Evolutionary conservation across 2,888 invertebrate genomes (phyloP), one percentile per base, ranked within the genome.

Genomic region (Pristionchus fissidentatus): DNA sequence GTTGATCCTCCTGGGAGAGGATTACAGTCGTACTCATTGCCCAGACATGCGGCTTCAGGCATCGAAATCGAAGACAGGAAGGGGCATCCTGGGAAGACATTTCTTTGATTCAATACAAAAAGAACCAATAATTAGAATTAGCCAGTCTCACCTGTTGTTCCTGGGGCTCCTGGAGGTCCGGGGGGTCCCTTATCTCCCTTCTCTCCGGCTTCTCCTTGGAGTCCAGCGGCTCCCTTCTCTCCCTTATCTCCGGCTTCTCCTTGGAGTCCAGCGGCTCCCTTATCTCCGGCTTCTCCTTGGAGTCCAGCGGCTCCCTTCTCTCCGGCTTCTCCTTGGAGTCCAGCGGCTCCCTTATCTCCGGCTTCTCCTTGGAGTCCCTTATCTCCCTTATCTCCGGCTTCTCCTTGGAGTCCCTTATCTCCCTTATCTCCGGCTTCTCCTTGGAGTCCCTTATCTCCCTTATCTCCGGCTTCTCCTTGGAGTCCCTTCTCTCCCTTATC

Each of bases 1-100:
- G 75, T 49, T 2, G 75, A 77, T 19, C 49, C 75, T 19, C 46
- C 49, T 7, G 75, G 75, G 4, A 77, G 75, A 7, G 75, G 75
- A 49, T 77, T 77, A 15, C 75, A 77, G 19, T 77, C 75, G 70
- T 43, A 43, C 26, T 77, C 49, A 10, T 49, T 22, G 29, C 15
- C 15, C 7, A 77, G 19, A 49, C 75, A 77, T 13, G 29, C 75
- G 3, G 13, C 32, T 3, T 43, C 3, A 3, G 75, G 32, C 49
- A 35, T 49, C 49, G 49, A 77, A 32, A 77, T 77, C 0, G 49
- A 49, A 19, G 19, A 22, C 26, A 77, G 29, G 3, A 32, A 29
- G 0, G 75, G 49, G 49, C 75, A 77, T 1, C 15, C 75, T 70
- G 70, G 38, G 4, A 57, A 26, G n/a, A 29, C 57, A 57, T 3